Base-by-base conservation (phyloP, 1,140 invertebrate genomes). In the Acyrthosiphon pisum region DNA sequence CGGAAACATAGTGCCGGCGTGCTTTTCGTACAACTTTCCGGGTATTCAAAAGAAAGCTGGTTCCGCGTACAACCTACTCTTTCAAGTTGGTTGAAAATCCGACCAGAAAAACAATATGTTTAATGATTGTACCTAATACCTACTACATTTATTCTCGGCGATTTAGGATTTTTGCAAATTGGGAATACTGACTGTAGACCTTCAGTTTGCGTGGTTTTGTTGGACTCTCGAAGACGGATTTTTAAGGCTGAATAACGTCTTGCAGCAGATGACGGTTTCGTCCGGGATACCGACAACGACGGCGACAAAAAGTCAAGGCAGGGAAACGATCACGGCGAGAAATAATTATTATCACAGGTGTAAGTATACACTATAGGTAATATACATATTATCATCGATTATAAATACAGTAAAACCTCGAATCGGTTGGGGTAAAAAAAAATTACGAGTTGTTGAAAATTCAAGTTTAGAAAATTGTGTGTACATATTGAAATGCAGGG, bases 121-220 rank as follows among this genome's bases (percentile, higher is more conserved):
- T 46, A 30, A 44, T 44, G 9, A 86, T 14, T 46, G 60, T 76
- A n/a, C n/a, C n/a, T n/a, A n/a, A 76, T 26, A 30, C 26, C 11
- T 30, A 44, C 26, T 20, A 41, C 41, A 20, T n/a, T 44, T 44
- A 41, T 44, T 11, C 37, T 26, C 37, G 41, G 8, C 23, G 6
- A n/a, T 93, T 86, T 8, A 93, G 91, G 91, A 93, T 41, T 11
- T 93, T 56, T 93, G 91, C 26, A 93, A 93, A 93, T 86, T 93
- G 35, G 91, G 91, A 53, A 50, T 44, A 41, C 11, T 86, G 37
- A 56, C 91, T 37, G 81, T 86, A 8, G 91, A 93, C 30, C 48
- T 93, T 37, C 91, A 93, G 48, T 93, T 93, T 26, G 46, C 26
- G 26, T 86, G 91, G 91, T 93, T 53, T 56, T 93, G 91, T n/a